A percentile compares a stretch with the other conserved stretches of the same genome.
Conservation (phyloP, 2,888 invertebrate genomes). For the Lutraria lutraria region DNA sequence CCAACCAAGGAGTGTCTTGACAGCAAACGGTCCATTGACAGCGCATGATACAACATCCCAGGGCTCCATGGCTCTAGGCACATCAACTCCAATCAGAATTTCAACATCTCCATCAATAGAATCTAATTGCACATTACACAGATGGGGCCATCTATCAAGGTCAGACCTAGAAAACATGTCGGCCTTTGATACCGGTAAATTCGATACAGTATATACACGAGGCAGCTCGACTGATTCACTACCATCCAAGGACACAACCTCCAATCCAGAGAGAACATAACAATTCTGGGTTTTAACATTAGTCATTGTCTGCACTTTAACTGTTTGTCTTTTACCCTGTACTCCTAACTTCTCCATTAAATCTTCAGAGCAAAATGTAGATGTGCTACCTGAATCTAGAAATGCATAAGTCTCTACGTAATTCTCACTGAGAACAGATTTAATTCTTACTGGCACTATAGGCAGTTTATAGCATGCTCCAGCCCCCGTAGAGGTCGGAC, state of each 20-base stretch:
- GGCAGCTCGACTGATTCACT: conserved; percentile 32
- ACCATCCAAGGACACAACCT: conserved; percentile 47
- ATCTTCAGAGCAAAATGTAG: background rate
- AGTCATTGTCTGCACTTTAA: background rate
- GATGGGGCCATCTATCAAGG: conserved; percentile 45
- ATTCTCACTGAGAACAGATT: background rate
- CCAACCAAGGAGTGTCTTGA: conserved; percentile 55
- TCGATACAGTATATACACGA: conserved; percentile 31
- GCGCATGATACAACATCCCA: conserved; percentile 61
- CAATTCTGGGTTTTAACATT: background rate
- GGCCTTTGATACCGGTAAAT: conserved; percentile 40
- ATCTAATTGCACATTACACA: conserved; percentile 41
- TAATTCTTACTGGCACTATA: background rate
- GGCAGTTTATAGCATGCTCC: background rate
- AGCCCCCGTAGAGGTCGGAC: background rate
- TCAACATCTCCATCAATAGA: conserved; percentile 58
- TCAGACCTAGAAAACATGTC: conserved; percentile 37
- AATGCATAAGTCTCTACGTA: background rate
- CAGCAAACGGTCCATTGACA: conserved; percentile 58
- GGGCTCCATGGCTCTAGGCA: conserved; percentile 65
- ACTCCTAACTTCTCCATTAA: background rate
- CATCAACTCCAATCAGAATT: conserved; percentile 60
- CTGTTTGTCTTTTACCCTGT: background rate
- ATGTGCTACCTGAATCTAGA: background rate
- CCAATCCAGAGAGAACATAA: conserved; percentile 27